Conservation (phyloP, 2,888 invertebrate species). For the Nezara viridula region DNA sequence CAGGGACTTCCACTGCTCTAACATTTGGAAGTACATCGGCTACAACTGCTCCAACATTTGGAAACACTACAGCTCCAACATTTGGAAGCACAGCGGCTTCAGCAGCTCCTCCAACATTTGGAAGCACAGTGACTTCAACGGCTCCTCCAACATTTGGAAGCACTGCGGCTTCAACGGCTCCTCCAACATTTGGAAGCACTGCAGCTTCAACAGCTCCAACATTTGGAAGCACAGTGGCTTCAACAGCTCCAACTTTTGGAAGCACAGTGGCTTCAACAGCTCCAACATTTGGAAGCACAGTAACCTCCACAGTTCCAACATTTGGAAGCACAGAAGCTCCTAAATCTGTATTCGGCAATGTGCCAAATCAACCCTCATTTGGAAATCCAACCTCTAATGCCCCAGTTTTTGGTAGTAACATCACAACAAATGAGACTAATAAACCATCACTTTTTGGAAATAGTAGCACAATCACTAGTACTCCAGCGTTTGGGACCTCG, state of each 20-base stretch:
- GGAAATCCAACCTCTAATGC: constrained; percentile 6
- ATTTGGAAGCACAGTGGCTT: background rate
- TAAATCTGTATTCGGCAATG: background rate
- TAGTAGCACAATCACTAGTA: constrained; percentile 12
- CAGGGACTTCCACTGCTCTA: background rate
- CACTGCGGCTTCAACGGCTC: background rate
- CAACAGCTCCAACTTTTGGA: background rate
- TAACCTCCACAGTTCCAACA: background rate
- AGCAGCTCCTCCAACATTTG: background rate
- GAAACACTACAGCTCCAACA: no score
- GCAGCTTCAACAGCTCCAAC: background rate
- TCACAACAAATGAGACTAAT: background rate
- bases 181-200: background rate
- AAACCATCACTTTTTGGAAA: constrained; percentile 38
- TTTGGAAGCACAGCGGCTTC: background rate
- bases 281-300: background rate
- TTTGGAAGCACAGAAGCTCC: constrained; percentile 23
- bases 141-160: background rate
- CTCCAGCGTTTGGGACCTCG: constrained; percentile 14
- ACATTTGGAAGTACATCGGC: background rate
- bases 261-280: background rate
- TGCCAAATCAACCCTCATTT: constrained; percentile 18
- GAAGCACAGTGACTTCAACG: background rate
- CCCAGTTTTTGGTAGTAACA: constrained; percentile 45
- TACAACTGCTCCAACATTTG: constrained; percentile 35